Percentiles rank a stretch among this genome's conserved stretches.
phyloP scores from a whole-genome alignment of 2,113 vertebrate genomes.

The Caranx ignobilis region DNA sequence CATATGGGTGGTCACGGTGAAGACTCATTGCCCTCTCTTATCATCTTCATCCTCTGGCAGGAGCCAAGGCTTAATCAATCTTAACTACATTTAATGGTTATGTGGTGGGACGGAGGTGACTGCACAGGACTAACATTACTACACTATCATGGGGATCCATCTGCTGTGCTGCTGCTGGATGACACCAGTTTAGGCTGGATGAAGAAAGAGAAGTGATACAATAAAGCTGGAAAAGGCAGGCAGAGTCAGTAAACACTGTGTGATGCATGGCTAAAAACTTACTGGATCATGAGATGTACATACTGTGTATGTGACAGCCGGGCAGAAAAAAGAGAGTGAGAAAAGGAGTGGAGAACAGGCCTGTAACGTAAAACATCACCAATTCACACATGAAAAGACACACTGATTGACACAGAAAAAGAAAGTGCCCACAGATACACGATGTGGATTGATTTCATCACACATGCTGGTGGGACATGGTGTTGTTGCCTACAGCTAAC shows the following conservation, averaged over 20 bases:
- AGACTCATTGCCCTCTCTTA: slow-evolving; percentile 64
- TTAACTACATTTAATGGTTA: slow-evolving; percentile 64
- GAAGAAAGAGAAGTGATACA: not conserved
- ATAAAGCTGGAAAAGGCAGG: not conserved
- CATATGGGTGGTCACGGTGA: slow-evolving; percentile 46
- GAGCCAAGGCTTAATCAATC: slow-evolving; percentile 71
- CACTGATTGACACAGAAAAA: not conserved
- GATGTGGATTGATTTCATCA: slow-evolving; percentile 65
- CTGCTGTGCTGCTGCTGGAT: slow-evolving; percentile 48
- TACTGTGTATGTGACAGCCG: not conserved
- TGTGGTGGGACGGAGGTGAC: slow-evolving; percentile 49
- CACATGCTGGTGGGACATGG: slow-evolving; percentile 26
- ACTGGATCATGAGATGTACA: not conserved
- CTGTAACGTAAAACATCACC: slow-evolving; percentile 16
- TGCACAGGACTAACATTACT: slow-evolving; percentile 51
- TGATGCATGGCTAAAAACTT: slow-evolving; percentile 6
- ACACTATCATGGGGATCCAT: slow-evolving; percentile 59
- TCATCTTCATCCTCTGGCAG: slow-evolving; percentile 58
- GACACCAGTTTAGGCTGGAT: slow-evolving; percentile 45
- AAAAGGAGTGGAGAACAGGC: not conserved
- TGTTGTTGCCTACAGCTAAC: slow-evolving; percentile 41
- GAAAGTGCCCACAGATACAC: slow-evolving; percentile 13
- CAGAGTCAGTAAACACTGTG: slow-evolving; percentile 4
- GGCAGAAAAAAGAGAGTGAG: not conserved
- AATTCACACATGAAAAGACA: slow-evolving; percentile 21